These are phyloP conservation scores for Mobula birostris DNA, from an alignment of 2,113 vertebrate species.

Conservation along the genomic window DNA sequence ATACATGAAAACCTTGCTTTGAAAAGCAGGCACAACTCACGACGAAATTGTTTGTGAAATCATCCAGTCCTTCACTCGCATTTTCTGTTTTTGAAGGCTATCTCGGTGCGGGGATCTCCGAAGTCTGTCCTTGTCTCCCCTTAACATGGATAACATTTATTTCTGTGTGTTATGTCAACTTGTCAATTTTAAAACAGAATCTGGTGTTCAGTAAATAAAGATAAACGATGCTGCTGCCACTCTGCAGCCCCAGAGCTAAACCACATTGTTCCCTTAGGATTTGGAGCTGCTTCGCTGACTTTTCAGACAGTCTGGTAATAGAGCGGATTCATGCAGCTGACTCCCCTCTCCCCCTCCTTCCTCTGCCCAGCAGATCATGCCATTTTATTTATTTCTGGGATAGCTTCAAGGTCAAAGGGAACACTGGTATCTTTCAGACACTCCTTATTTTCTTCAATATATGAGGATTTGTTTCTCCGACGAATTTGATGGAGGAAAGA, in stretches of 20 bases:
- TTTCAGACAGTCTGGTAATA: conserved; percentile 79
- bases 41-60: background rate
- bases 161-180: conserved; percentile 69
- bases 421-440: conserved; percentile 57
- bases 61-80: background rate
- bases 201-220: conserved; percentile 76
- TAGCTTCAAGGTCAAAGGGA: conserved; percentile 73
- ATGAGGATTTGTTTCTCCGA: conserved; percentile 48
- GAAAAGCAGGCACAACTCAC: background rate
- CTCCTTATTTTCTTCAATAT: conserved; percentile 55
- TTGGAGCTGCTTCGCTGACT: conserved; percentile 77
- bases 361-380: conserved; percentile 73
- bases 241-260: conserved; percentile 70
- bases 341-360: conserved; percentile 42
- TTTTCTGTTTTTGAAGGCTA: background rate
- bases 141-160: conserved; percentile 66
- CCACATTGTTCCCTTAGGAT: conserved; percentile 71
- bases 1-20: background rate
- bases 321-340: conserved; percentile 75
- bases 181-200: conserved; percentile 66
- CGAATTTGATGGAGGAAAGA: conserved; percentile 48
- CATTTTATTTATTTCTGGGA: conserved; percentile 66
- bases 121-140: conserved; percentile 60
- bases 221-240: conserved; percentile 71
- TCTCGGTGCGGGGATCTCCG: background rate